Evolutionary conservation across 2,888 invertebrate genomes (phyloP).

Genomic region (Leucoptera coffeella): DNA sequence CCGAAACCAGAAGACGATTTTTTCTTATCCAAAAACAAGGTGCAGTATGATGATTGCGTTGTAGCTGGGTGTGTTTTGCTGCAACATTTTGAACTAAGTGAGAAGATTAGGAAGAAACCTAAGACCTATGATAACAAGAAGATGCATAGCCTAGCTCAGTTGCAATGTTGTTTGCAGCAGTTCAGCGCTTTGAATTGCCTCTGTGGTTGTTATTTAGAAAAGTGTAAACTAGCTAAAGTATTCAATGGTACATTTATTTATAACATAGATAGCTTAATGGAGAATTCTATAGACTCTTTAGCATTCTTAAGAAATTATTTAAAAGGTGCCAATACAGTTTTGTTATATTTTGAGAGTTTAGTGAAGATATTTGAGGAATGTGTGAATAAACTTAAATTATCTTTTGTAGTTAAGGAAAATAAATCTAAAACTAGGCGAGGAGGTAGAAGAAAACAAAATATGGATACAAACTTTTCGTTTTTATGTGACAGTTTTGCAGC

Average conservation of each 20-base stretch:
- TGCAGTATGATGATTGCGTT: conserved; percentile 53
- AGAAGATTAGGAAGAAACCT: conserved; percentile 40
- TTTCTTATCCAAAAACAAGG: conserved; percentile 34
- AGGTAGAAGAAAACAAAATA: too few species aligned
- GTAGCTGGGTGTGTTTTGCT: conserved; percentile 52
- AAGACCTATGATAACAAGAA: conserved; percentile 50
- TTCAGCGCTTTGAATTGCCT: conserved; percentile 59
- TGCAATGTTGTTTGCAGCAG: conserved; percentile 58
- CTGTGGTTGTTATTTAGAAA: conserved; percentile 52
- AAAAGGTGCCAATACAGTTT: conserved; percentile 21
- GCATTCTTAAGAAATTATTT: too few species aligned
- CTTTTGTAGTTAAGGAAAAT: not conserved
- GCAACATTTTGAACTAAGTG: conserved; percentile 52
- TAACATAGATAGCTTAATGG: too few species aligned
- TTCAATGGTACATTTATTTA: conserved; percentile 74
- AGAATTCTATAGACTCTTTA: too few species aligned
- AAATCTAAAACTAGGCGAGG: too few species aligned
- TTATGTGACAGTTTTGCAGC: too few species aligned
- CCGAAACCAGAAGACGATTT: too few species aligned
- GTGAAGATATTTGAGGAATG: conserved; percentile 16
- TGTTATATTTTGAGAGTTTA: conserved; percentile 27
- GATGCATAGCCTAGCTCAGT: conserved; percentile 60
- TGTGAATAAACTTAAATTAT: conserved; percentile 7
- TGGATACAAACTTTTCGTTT: too few species aligned
- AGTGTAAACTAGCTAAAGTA: conserved; percentile 53